Percentiles rank a stretch among this genome's conserved stretches.
These are phyloP conservation scores for Papilio dardanus DNA, from an alignment of 1,140 invertebrate genomes.

Conservation along the genomic window DNA sequence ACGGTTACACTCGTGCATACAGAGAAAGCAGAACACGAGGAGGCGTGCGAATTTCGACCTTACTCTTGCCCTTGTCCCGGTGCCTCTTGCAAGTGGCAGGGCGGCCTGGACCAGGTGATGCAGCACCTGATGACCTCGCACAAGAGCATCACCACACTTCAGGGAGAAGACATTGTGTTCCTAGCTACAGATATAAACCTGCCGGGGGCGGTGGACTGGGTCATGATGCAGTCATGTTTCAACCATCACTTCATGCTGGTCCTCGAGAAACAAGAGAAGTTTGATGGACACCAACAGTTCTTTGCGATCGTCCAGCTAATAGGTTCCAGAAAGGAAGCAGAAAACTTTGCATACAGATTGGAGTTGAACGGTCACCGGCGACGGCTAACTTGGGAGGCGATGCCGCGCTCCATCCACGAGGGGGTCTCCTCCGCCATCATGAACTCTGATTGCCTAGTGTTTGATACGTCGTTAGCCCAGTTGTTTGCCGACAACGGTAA, in stretches of 20 bases:
- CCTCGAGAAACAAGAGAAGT: conserved; percentile 99
- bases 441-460: conserved; percentile 99
- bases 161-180: conserved; percentile 99
- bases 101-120: conserved; percentile 97
- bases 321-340: conserved; percentile 98
- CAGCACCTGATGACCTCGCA: conserved; percentile 98
- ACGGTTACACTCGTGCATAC: conserved; percentile 95
- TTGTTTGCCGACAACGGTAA: conserved; percentile 99
- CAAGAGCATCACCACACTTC: conserved; percentile 99
- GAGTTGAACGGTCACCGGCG: conserved; percentile 97
- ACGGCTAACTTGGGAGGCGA: conserved; percentile 99
- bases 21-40: conserved; percentile 99
- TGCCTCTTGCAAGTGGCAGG: conserved; percentile 99
- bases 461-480: conserved; percentile 99
- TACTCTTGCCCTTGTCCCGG: conserved; percentile 99
- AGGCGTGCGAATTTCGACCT: conserved; percentile 98
- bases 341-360: conserved; percentile 99
- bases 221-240: conserved; percentile 99
- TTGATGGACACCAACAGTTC: conserved; percentile 98
- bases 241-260: conserved; percentile 99
- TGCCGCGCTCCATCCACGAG: conserved; percentile 99
- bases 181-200: conserved; percentile 99
- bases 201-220: conserved; percentile 99
- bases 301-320: conserved; percentile 99
- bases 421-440: conserved; percentile 99